Evolutionary conservation across 1,140 invertebrate genomes (phyloP).

Genomic region (Meloidogyne exigua): DNA sequence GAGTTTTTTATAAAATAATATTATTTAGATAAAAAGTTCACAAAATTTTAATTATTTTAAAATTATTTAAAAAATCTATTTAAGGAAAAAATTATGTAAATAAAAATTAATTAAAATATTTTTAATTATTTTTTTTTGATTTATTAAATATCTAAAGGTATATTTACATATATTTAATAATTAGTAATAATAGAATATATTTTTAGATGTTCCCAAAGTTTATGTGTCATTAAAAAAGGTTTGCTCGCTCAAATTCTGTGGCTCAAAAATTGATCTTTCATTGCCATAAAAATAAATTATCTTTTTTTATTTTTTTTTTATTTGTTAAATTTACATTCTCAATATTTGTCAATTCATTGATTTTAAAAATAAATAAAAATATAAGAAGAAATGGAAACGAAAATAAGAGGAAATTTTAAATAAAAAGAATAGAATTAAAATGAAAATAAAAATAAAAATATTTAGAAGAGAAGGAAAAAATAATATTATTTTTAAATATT

Average conservation of each 20-base stretch:
- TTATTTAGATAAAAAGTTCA: too few species aligned
- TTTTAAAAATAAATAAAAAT: background rate
- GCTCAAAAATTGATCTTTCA: slow-evolving; percentile 2
- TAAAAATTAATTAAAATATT: too few species aligned
- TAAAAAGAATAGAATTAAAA: background rate
- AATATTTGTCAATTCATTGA: background rate
- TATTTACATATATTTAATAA: too few species aligned
- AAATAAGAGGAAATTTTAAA: background rate
- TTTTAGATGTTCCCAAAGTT: too few species aligned
- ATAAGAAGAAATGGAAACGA: background rate
- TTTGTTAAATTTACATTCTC: background rate
- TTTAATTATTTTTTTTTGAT: too few species aligned
- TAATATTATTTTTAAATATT: too few species aligned
- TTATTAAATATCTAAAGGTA: too few species aligned
- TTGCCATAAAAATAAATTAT: background rate
- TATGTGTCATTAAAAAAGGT: background rate
- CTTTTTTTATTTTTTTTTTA: background rate
- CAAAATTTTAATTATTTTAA: too few species aligned
- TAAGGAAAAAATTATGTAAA: too few species aligned
- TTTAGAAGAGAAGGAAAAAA: background rate
- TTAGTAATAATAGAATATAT: too few species aligned
- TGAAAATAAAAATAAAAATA: background rate
- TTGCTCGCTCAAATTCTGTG: background rate
- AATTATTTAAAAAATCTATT: too few species aligned
- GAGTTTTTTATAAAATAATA: too few species aligned